Conservation (phyloP, 2,797 vertebrate genomes). For the Masticophis lateralis region DNA sequence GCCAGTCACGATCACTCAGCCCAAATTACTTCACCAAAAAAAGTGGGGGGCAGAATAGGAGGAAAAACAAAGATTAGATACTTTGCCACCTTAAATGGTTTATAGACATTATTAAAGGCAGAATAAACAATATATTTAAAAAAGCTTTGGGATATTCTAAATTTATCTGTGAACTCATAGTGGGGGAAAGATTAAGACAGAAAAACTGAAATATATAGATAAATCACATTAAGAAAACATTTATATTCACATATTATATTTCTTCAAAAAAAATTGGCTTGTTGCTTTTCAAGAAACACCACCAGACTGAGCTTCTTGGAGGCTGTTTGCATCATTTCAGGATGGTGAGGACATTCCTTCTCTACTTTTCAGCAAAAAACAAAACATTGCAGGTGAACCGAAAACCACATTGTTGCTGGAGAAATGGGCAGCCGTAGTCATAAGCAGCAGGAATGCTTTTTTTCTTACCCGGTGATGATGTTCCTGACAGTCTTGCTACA, state of each 20-base stretch:
- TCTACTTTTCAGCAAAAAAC: conserved; percentile 10
- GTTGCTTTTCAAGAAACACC: conserved; percentile 6
- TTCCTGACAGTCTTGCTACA: conserved; percentile 13
- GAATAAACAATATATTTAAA: not conserved
- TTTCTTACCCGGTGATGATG: conserved; percentile 21
- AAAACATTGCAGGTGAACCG: conserved; percentile 17
- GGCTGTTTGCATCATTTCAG: conserved; percentile 22
- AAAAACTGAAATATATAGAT: conserved; percentile 15
- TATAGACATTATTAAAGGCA: not conserved
- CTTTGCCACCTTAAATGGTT: not conserved
- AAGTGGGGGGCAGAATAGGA: not conserved
- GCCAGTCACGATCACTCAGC: not conserved
- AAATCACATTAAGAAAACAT: conserved; percentile 4
- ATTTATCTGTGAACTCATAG: not conserved
- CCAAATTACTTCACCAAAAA: not conserved
- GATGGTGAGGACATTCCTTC: conserved; percentile 31
- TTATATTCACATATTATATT: conserved; percentile 41
- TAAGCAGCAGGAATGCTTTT: conserved; percentile 30
- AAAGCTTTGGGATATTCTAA: not conserved
- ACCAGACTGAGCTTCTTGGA: conserved; percentile 43
- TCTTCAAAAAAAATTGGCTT: not conserved
- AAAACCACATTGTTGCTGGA: not conserved
- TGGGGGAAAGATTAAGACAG: not conserved
- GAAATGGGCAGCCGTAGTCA: conserved; percentile 31
- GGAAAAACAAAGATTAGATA: not conserved